Conservation (phyloP, 2,113 vertebrate species). For the Rhinopomastus cyanomelas region DNA sequence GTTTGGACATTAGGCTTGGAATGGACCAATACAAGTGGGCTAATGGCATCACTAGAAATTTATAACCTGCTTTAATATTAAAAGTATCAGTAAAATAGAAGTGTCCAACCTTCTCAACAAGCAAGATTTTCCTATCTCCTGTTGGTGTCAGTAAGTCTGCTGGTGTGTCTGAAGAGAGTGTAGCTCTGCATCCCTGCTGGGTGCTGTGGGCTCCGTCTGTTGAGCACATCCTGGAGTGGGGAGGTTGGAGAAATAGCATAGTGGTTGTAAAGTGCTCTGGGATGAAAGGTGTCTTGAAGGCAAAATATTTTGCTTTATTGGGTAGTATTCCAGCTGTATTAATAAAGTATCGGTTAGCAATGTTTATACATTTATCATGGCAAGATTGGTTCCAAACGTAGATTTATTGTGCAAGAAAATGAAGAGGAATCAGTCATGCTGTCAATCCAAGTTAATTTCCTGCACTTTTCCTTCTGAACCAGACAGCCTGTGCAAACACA, state of each 20-base stretch:
- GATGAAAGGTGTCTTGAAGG: background rate
- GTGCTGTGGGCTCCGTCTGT: background rate
- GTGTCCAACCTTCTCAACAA: background rate
- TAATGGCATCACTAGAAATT: background rate
- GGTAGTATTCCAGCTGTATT: conserved; percentile 10
- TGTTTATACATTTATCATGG: conserved; percentile 28
- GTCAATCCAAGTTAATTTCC: conserved; percentile 10
- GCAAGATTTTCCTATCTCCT: background rate
- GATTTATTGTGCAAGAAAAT: conserved; percentile 30
- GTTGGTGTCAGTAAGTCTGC: background rate
- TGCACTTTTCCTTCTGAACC: conserved; percentile 8
- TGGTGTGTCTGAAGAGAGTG: background rate
- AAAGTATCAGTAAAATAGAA: background rate
- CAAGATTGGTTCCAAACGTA: conserved; percentile 12
- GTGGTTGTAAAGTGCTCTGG: background rate
- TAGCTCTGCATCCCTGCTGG: background rate
- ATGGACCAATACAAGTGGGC: background rate
- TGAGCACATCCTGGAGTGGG: background rate
- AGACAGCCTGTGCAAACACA: background rate
- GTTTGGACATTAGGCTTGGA: background rate
- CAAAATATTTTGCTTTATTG: conserved; percentile 41
- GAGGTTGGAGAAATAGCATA: background rate
- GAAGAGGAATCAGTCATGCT: conserved; percentile 26
- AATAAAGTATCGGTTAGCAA: conserved; percentile 34
- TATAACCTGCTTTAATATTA: background rate